Evolutionary conservation across 2,888 invertebrate genomes (phyloP), one percentile per base, ranked within the genome.

Genomic region (Geophilus truncorum): DNA sequence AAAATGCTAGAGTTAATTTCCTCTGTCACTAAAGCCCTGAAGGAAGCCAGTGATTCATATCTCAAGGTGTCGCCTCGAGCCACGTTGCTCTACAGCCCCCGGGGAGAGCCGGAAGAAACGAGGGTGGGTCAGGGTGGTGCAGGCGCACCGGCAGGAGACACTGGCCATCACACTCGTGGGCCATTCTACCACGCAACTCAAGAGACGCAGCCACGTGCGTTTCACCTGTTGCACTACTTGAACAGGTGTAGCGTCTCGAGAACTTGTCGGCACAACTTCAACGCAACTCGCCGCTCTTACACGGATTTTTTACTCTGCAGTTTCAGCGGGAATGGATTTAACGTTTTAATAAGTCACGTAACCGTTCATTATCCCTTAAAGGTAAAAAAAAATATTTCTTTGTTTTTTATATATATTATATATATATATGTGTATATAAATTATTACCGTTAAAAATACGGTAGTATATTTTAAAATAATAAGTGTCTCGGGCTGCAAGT

Each of bases 101-200:
- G 70, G 70, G 70, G 70, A 70, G 28, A 70, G 70, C 70, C 70
- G 70, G 70, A 70, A 70, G 70, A 70, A 70, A 70, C 28, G 70
- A 70, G 25, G 70, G 70, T 70, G 70, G 70, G 28, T 25, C 28
- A 70, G 70, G 70, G 70, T 70, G 70, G 70, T 70, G 70, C 25
- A 70, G 25, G 4, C 4, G 32, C 32, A 32, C 70, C 70, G 70
- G 70, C 70, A 70, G 28, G 70, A 70, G 70, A 70, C 70, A 70
- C 70, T 28, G 70, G 70, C 70, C 70, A 28, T 70, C 70, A 70
- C 70, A 70, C 70, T 70, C 70, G 12, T n/a, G 70, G 70, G 70
- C 70, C 70, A 70, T n/a, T 70, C 28, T 70, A 28, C 70, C 70
- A 70, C 23, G 70, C 70, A 70, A 70, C 28, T 70, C 70, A 70